Conservation (phyloP, 2,888 invertebrate species). For the Pollenia angustigena region DNA sequence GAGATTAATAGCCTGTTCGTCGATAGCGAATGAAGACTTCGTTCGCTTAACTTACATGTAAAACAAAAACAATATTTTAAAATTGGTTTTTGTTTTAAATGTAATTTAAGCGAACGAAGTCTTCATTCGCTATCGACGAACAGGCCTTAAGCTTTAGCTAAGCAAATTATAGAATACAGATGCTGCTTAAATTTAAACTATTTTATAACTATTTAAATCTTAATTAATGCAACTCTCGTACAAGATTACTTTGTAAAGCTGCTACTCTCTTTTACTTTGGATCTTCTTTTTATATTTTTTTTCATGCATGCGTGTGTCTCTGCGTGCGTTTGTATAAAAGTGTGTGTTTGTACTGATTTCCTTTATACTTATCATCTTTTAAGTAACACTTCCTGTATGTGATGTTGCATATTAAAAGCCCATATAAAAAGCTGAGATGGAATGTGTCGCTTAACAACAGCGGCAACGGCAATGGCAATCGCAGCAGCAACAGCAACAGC, state of each 20-base stretch:
- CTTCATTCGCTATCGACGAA: too few species aligned
- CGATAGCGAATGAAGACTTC: too few species aligned
- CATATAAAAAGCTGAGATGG: constrained; percentile 57
- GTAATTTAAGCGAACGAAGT: too few species aligned
- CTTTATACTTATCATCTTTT: constrained; percentile 70
- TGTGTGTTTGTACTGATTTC: constrained; percentile 48
- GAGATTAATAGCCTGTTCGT: too few species aligned
- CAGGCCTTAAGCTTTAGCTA: too few species aligned
- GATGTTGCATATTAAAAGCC: constrained; percentile 71
- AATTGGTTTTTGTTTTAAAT: too few species aligned
- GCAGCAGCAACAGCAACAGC: constrained; percentile 6
- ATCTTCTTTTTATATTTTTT: not conserved
- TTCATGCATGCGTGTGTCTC: not conserved
- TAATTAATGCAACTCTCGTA: constrained; percentile 64
- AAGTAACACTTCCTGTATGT: constrained; percentile 73
- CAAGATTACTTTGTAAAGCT: constrained; percentile 43
- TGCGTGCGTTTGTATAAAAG: not conserved
- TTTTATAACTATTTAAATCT: constrained; percentile 43
- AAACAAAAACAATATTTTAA: too few species aligned
- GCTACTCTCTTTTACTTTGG: not conserved
- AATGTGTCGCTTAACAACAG: constrained; percentile 58
- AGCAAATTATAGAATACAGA: too few species aligned
- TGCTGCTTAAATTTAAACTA: constrained; percentile 43
- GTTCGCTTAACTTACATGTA: too few species aligned
- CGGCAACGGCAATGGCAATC: constrained; percentile 20